Base-by-base conservation (phyloP, 2,113 vertebrate genomes). In the Solea solea region DNA sequence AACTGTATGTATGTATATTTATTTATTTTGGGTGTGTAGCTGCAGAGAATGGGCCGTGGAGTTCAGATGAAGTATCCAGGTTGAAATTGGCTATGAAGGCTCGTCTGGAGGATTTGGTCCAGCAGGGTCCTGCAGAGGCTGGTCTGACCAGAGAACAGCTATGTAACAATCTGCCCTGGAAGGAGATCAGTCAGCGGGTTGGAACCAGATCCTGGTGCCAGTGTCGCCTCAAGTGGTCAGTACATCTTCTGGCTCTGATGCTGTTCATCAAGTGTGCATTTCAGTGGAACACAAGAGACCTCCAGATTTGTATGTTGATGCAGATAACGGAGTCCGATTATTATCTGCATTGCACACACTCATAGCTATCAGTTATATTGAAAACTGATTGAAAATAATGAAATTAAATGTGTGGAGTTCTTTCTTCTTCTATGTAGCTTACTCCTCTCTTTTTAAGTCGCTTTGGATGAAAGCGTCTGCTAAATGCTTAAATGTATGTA, bases 171-270 rank as follows among this genome's bases (percentile, higher is more conserved):
- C 68, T 94, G 2, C 91, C 92, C 2, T 94, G 89, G 91, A 79
- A n/a, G 13, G 21, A 72, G 2, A 86, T 94, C 69, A 76, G 91
- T 16, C 10, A 28, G 3, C 49, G 77, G 53, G 90, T 91, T 12
- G 8, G 28, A 44, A 82, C 77, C 16, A 65, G 90, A 12, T 69
- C 56, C 56, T 89, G 88, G 88, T 1, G 0, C 25, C 86, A 90
- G 78, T 91, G 90, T 52, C 85, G 90, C 2, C 2, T 75, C 1
- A 91, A 90, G 52, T 91, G 90, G 90, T 91, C 7, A 63, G 89
- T 88, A 9, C 9, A n/a, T 8, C 3, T 12, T 13, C 51, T 44
- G 42, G 27, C 1, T 50, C 21, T 9, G 16, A 11, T 14, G 7
- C 34, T 34, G 34, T 34, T 34, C 3, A 34, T 34, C 34, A 34